phyloP scores from a whole-genome alignment of 2,797 vertebrate species.

The Anguilla pacifica region DNA sequence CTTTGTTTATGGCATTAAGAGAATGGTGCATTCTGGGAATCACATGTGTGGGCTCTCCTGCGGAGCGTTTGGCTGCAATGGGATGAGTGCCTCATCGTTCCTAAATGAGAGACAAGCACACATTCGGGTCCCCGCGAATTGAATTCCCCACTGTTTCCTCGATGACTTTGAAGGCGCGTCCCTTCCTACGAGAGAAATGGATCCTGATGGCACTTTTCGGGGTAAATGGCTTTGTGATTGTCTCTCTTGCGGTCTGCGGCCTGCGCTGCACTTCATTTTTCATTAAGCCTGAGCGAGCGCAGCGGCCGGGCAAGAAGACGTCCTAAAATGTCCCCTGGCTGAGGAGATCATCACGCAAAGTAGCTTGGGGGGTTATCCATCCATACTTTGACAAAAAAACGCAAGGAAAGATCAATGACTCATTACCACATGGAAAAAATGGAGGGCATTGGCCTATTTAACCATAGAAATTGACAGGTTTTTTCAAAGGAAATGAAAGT shows the following conservation, averaged over 20 bases:
- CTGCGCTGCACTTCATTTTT: constrained; percentile 25
- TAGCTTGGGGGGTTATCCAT: constrained; percentile 10
- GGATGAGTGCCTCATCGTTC: constrained; percentile 29
- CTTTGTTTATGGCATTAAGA: not conserved
- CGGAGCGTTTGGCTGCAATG: constrained; percentile 2
- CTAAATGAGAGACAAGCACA: constrained; percentile 39
- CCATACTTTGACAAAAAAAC: constrained; percentile 14
- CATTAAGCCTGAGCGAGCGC: constrained; percentile 19
- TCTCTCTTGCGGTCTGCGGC: constrained; percentile 1
- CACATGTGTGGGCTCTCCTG: not conserved
- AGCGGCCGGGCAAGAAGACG: not conserved
- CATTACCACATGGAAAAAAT: not conserved
- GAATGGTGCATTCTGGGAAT: not conserved
- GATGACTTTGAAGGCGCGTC: constrained; percentile 40
- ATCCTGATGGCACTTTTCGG: constrained; percentile 20
- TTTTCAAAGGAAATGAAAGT: not conserved
- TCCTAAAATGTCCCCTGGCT: constrained; percentile 25
- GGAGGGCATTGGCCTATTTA: not conserved
- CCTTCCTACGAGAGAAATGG: constrained; percentile 26
- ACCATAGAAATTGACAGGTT: not conserved
- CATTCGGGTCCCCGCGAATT: constrained; percentile 35
- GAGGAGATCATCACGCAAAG: constrained; percentile 2
- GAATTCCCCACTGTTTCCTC: constrained; percentile 42
- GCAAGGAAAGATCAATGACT: not conserved
- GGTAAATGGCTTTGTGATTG: constrained; percentile 35